Evolutionary conservation across 2,113 vertebrate species (phyloP).

Genomic region (Actenoides lindsayi): DNA sequence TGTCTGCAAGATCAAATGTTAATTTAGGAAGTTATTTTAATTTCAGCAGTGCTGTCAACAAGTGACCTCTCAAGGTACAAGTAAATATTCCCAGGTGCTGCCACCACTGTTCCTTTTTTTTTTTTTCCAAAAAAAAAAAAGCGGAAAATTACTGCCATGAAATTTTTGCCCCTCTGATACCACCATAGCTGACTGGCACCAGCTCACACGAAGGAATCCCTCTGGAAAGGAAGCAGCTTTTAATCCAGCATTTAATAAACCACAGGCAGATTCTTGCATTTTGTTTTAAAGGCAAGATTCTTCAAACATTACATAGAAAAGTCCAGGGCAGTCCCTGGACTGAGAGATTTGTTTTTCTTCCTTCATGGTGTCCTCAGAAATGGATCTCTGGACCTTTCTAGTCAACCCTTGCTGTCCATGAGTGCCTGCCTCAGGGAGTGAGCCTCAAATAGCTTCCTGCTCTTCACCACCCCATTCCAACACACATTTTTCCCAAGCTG

Average conservation of each 20-base stretch:
- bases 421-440: not conserved
- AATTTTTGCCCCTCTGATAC: not conserved
- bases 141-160: not conserved
- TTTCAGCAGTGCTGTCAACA: not conserved
- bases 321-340: not conserved
- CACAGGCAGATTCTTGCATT: not conserved
- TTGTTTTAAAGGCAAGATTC: not conserved
- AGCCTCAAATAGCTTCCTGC: constrained; percentile 4
- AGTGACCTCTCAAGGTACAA: not conserved
- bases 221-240: not conserved
- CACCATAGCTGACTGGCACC: not conserved
- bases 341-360: not conserved
- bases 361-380: not conserved
- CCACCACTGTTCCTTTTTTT: not conserved
- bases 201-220: not conserved
- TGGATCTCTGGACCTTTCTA: not conserved
- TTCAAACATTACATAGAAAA: not conserved
- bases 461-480: not conserved
- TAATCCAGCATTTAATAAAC: not conserved
- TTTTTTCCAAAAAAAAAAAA: not conserved
- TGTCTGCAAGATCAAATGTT: not conserved
- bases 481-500: not conserved
- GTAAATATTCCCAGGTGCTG: not conserved
- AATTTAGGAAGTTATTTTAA: not conserved
- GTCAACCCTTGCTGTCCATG: not conserved